These are phyloP conservation scores for Podilymbus podiceps DNA, from an alignment of 2,113 vertebrate species.

Conservation along the genomic window DNA sequence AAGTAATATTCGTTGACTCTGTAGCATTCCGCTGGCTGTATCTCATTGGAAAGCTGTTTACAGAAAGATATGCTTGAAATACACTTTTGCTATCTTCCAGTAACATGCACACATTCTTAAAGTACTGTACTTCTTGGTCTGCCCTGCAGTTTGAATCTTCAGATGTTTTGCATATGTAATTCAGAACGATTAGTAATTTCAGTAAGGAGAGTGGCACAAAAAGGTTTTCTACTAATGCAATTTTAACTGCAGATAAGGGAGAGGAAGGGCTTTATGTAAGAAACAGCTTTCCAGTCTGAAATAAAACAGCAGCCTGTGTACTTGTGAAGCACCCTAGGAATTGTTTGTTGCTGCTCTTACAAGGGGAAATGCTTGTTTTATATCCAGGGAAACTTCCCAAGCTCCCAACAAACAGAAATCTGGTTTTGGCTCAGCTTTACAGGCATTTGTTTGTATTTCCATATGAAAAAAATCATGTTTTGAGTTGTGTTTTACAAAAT, in stretches of 20 bases:
- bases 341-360: background rate
- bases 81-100: background rate
- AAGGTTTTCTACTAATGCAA: background rate
- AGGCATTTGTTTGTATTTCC: background rate
- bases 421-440: background rate
- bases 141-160: background rate
- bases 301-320: background rate
- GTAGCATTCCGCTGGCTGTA: background rate
- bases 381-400: background rate
- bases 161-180: background rate
- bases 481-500: background rate
- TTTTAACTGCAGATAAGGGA: background rate
- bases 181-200: background rate
- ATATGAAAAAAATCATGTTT: background rate
- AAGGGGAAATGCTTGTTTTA: background rate
- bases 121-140: background rate
- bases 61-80: background rate
- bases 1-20: background rate
- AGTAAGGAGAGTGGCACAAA: background rate
- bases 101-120: background rate
- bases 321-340: background rate
- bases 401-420: background rate
- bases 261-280: background rate
- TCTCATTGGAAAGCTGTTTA: background rate
- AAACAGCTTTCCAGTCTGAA: conserved; percentile 9